Conservation (phyloP, 2,797 vertebrate species). For the Yasuhikotakia modesta region DNA sequence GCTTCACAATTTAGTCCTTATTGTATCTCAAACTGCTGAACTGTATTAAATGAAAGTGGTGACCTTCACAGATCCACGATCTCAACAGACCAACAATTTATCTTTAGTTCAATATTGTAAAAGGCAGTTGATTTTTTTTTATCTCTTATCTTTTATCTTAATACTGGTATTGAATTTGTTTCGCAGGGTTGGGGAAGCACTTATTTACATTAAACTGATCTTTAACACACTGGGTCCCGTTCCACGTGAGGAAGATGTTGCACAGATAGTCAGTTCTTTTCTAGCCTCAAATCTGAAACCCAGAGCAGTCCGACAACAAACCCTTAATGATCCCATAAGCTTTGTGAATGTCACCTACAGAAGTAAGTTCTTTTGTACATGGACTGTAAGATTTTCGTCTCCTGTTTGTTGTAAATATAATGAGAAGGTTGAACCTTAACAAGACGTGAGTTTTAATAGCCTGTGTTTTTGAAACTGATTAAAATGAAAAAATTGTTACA, state of each 20-base stretch:
- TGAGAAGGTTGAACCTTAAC: no score
- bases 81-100: background rate
- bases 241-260: background rate
- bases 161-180: background rate
- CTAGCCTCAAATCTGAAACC: background rate
- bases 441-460: background rate
- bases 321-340: background rate
- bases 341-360: conserved; percentile 16
- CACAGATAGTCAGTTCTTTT: background rate
- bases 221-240: background rate
- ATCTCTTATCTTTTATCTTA: no score
- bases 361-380: background rate
- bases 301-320: background rate
- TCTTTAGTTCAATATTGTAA: background rate
- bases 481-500: no score
- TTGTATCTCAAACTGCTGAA: background rate
- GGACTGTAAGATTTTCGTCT: background rate
- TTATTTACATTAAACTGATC: background rate
- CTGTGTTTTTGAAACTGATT: no score
- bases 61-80: background rate
- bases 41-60: background rate
- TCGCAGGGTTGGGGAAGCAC: background rate
- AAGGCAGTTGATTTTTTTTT: background rate
- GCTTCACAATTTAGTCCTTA: background rate
- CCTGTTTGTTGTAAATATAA: background rate